Conservation (phyloP, 2,888 invertebrate species). For the Hedya salicella region DNA sequence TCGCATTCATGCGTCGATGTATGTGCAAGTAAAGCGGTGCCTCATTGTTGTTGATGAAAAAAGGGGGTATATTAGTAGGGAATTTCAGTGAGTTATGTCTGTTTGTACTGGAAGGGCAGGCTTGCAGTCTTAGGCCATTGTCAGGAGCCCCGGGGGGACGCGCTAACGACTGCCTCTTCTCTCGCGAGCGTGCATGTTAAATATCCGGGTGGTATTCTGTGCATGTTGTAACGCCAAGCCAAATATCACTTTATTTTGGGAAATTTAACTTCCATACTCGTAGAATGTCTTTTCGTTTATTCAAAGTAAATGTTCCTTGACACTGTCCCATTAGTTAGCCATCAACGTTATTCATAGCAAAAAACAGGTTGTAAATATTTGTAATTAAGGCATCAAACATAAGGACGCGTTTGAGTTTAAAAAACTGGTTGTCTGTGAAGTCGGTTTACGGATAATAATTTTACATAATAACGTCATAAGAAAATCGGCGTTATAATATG, state of each 20-base stretch:
- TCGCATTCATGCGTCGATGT: slow-evolving; percentile 1
- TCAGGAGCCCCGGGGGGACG: slow-evolving; percentile 54
- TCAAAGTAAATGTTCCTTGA: too few relatives aligned
- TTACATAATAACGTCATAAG: too few relatives aligned
- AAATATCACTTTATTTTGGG: neutral
- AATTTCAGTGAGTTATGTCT: neutral
- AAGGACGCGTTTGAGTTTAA: too few relatives aligned
- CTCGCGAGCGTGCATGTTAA: slow-evolving; percentile 53
- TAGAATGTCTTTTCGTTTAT: too few relatives aligned
- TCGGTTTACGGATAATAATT: too few relatives aligned
- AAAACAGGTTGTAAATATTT: too few relatives aligned
- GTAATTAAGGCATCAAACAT: too few relatives aligned
- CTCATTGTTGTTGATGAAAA: neutral
- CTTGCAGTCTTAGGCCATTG: slow-evolving; percentile 18
- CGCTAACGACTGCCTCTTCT: slow-evolving; percentile 61
- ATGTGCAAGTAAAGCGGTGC: neutral
- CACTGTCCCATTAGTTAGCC: too few relatives aligned
- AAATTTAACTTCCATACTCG: neutral
- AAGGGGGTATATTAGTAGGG: neutral
- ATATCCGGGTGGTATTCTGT: slow-evolving; percentile 47
- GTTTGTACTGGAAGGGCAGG: neutral
- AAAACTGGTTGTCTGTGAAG: too few relatives aligned
- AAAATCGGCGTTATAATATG: too few relatives aligned
- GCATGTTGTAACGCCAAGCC: neutral
- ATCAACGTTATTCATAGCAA: too few relatives aligned